These are phyloP conservation scores for Ceriagrion tenellum DNA, from an alignment of 2,888 invertebrate species.

Conservation along the genomic window DNA sequence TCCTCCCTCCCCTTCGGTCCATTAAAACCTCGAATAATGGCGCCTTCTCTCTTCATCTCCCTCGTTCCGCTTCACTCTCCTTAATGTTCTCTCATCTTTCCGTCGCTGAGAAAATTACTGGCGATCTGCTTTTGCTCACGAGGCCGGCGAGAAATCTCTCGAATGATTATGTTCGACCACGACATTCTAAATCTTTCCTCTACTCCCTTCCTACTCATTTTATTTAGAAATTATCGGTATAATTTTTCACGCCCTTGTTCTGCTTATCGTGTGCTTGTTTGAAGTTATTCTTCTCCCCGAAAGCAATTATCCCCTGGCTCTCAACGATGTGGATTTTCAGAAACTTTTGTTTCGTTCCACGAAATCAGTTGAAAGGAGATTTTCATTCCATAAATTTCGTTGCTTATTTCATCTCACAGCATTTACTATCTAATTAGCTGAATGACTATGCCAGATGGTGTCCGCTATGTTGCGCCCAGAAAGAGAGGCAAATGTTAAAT, in stretches of 20 bases:
- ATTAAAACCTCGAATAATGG: background rate
- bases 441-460: too few relatives aligned
- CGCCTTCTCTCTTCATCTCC: background rate
- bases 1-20: background rate
- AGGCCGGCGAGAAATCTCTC: background rate
- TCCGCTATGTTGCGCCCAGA: too few relatives aligned
- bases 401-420: too few relatives aligned
- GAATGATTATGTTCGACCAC: background rate
- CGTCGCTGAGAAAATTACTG: background rate
- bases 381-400: too few relatives aligned
- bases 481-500: too few relatives aligned
- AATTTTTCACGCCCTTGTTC: background rate
- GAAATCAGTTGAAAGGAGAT: too few relatives aligned
- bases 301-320: background rate
- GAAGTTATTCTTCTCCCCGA: background rate
- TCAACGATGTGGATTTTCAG: too few relatives aligned
- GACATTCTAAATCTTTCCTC: background rate
- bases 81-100: background rate
- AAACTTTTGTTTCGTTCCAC: too few relatives aligned
- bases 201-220: background rate
- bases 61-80: background rate
- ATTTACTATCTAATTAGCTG: too few relatives aligned
- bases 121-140: background rate
- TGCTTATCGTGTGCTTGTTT: background rate
- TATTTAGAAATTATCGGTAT: background rate